A percentile compares a stretch with the other conserved stretches of the same genome.
Conservation (phyloP, 2,888 invertebrate species). For the Phortica okadai region DNA sequence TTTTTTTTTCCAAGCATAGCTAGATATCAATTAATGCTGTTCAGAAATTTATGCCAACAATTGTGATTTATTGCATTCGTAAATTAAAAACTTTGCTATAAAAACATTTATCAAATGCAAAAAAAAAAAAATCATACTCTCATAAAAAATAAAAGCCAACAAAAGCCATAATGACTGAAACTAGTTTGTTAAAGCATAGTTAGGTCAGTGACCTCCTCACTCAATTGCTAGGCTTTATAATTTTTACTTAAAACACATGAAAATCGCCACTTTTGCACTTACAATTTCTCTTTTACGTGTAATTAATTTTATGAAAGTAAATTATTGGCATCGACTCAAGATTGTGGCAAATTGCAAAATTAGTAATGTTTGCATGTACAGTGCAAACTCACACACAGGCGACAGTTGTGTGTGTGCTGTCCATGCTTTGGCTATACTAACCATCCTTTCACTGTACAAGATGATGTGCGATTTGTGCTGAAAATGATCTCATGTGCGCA, state of each 20-base stretch:
- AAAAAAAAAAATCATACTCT: too few relatives aligned
- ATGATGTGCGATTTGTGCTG: too few relatives aligned
- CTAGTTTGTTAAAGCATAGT: too few relatives aligned
- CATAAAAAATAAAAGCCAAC: too few relatives aligned
- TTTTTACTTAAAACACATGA: too few relatives aligned
- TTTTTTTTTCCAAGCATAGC: constrained; percentile 33
- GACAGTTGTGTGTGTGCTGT: neutral
- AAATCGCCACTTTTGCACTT: too few relatives aligned
- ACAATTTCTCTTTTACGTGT: neutral
- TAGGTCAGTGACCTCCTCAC: too few relatives aligned
- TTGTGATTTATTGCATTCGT: neutral
- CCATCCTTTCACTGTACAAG: too few relatives aligned
- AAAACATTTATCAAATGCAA: neutral
- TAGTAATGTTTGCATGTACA: neutral
- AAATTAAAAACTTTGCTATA: neutral
- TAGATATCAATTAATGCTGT: constrained; percentile 50
- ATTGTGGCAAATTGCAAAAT: neutral
- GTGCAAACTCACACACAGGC: neutral
- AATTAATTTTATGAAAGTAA: neutral
- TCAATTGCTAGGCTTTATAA: too few relatives aligned
- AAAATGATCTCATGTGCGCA: too few relatives aligned
- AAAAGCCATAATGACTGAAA: too few relatives aligned
- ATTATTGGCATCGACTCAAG: neutral
- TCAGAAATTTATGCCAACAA: constrained; percentile 13
- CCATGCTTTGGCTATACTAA: neutral